These are phyloP conservation scores for Sweltsa coloradensis DNA, from an alignment of 1,140 invertebrate species.

Conservation along the genomic window DNA sequence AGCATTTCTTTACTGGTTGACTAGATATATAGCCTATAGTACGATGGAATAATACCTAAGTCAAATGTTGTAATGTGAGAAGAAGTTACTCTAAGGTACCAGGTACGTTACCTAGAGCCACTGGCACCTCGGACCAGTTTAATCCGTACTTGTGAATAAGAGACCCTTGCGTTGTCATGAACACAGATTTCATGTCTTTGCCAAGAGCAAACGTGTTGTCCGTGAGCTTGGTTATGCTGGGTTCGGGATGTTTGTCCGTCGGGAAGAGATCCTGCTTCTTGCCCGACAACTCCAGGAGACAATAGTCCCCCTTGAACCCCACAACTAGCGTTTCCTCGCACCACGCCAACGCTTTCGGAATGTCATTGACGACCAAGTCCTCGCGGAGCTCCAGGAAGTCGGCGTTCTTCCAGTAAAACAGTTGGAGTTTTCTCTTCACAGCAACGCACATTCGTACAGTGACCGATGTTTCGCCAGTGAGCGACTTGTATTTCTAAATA, in stretches of 20 bases:
- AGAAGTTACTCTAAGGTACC: no score
- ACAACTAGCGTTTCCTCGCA: conserved; percentile 68
- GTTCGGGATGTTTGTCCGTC: conserved; percentile 71
- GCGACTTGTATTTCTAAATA: conserved; percentile 37
- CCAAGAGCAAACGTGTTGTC: conserved; percentile 63
- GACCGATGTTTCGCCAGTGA: conserved; percentile 58
- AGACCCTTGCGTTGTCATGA: conserved; percentile 62
- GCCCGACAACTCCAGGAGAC: conserved; percentile 42
- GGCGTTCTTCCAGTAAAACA: conserved; percentile 83
- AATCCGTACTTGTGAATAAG: conserved; percentile 54
- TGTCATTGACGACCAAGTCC: conserved; percentile 68
- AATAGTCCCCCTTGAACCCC: conserved; percentile 75
- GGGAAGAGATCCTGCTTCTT: conserved; percentile 71
- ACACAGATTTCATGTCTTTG: conserved; percentile 70
- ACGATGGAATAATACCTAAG: no score
- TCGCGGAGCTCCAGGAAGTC: conserved; percentile 62
- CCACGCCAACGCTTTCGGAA: conserved; percentile 78
- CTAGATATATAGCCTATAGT: no score
- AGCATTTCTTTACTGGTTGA: no score
- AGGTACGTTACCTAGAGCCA: conserved; percentile 57
- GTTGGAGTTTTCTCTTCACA: conserved; percentile 72
- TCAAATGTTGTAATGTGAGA: no score
- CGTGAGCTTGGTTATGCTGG: conserved; percentile 61
- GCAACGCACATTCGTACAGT: conserved; percentile 76
- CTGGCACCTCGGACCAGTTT: conserved; percentile 73